Evolutionary conservation across 2,797 vertebrate genomes (phyloP).

Genomic region (Garrulus glandarius): DNA sequence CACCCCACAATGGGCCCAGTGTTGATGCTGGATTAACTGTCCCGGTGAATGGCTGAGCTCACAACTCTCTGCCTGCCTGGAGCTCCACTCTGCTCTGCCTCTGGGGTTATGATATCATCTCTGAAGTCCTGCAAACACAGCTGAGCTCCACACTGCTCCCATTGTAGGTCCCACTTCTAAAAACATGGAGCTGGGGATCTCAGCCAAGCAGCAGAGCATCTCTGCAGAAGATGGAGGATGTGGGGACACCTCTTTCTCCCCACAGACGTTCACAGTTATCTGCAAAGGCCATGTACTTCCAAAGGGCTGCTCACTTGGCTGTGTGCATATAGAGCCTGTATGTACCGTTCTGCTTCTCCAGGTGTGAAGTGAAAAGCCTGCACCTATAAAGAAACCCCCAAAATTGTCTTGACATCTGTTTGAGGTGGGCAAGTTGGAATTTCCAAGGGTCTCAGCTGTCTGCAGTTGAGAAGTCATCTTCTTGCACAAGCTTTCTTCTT

Average conservation of each 20-base stretch:
- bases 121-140: slow-evolving; percentile 61
- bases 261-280: neutral
- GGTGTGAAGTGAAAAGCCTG: neutral
- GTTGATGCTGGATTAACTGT: neutral
- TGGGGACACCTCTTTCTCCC: neutral
- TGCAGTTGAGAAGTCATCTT: neutral
- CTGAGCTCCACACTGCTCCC: slow-evolving; percentile 67
- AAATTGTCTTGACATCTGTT: neutral
- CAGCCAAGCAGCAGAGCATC: neutral
- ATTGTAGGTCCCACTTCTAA: slow-evolving; percentile 51
- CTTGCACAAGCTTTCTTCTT: neutral
- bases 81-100: slow-evolving; percentile 26
- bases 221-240: neutral
- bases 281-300: neutral
- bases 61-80: slow-evolving; percentile 39
- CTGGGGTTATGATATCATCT: slow-evolving; percentile 75
- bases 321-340: rapidly evolving
- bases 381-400: neutral
- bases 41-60: slow-evolving; percentile 46
- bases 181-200: neutral
- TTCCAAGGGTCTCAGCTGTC: neutral
- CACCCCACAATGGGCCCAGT: slow-evolving; percentile 57
- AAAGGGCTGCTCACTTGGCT: rapidly evolving
- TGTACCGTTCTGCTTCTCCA: neutral
- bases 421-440: neutral